Base-by-base conservation (phyloP, 2,113 vertebrate genomes). In the Hemiprocne comata region DNA sequence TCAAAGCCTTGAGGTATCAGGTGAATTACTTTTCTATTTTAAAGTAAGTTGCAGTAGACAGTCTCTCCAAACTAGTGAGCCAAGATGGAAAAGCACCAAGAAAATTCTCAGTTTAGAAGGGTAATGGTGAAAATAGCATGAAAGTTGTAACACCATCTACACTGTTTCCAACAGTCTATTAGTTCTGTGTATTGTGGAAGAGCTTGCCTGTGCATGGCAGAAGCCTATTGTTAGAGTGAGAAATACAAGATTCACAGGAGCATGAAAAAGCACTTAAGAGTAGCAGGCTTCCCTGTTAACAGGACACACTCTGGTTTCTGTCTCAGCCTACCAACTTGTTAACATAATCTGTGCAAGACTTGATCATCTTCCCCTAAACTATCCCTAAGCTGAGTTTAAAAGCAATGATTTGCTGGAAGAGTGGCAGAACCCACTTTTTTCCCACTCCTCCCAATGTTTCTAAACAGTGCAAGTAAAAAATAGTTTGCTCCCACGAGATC, bases 1-100 rank as follows among this genome's bases (percentile, higher is more conserved):
- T 89, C 66, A 91, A 82, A 89, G 62, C 71, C 82, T 85, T 57
- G 42, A 91, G 82, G 34, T 82, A 85, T 40, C 66, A 79, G 33
- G 23, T 29, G 18, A 89, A 89, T 34, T 16, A 44, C 73, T 94
- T 92, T 54, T 60, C 26, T 66, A 31, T 86, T 92, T 91, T 72
- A 11, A 65, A 88, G 55, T 7, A 13, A 91, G 76, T 31, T 0
- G 0, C 73, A 82, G 29, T 1, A 84, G 34, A 31, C 13, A 61
- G 18, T 55, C n/a, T 78, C n/a, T 77, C 18, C 78, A 85, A 93
- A 85, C 6, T 70, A 89, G 70, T 11, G 85, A 95, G 54, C 26
- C 71, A 91, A 72, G 53, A 87, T 75, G 71, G 64, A 81, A 71
- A 92, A 88, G 38, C 64, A 79, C n/a, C 13, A 38, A 73, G 36